Conservation (phyloP, 2,888 invertebrate genomes). For the Lasiommata megera region DNA sequence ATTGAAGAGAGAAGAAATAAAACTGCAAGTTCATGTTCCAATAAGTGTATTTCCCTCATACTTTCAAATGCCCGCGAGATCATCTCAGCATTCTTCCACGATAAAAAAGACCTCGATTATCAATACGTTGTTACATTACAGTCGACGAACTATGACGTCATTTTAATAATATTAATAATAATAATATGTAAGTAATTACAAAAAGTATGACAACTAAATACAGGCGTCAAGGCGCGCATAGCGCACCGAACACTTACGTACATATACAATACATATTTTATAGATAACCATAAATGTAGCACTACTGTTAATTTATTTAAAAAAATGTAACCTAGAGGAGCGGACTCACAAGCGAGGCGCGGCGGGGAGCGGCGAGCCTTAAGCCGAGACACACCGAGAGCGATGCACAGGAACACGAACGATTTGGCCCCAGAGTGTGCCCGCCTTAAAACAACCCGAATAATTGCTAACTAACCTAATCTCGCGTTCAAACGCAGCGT, state of each 20-base stretch:
- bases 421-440: constrained; percentile 19
- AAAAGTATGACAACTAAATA: constrained; percentile 77
- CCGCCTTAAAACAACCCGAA: constrained; percentile 19
- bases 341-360: constrained; percentile 47
- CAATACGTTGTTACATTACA: constrained; percentile 61
- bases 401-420: constrained; percentile 14
- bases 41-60: constrained; percentile 66
- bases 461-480: constrained; percentile 37
- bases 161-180: constrained; percentile 52
- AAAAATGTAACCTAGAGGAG: constrained; percentile 54
- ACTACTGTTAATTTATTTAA: constrained; percentile 71
- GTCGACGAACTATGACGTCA: constrained; percentile 66
- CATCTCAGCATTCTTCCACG: constrained; percentile 74
- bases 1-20: constrained; percentile 37
- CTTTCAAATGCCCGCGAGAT: constrained; percentile 74
- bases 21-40: constrained; percentile 60
- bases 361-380: constrained; percentile 35
- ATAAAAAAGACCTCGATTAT: constrained; percentile 72
- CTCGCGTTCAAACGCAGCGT: constrained; percentile 27
- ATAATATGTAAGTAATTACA: constrained; percentile 72
- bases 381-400: constrained; percentile 21
- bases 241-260: constrained; percentile 71
- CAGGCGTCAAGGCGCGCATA: constrained; percentile 68
- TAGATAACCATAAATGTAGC: constrained; percentile 62
- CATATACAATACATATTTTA: constrained; percentile 70